phyloP scores from a whole-genome alignment of 92 coral and sea anemone species.

The Pocillopora grandis region DNA sequence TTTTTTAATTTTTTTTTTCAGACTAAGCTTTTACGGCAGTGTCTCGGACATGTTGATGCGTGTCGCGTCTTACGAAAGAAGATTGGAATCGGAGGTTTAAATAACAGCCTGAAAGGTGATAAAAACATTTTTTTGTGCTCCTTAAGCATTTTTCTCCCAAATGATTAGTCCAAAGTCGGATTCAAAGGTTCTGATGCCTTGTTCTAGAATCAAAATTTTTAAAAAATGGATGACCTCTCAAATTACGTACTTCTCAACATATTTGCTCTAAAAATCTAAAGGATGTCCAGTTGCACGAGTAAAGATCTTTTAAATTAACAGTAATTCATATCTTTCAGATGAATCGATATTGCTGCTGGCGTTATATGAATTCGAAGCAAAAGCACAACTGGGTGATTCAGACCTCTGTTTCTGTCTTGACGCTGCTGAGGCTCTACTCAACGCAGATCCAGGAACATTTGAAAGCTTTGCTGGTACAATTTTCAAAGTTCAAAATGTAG shows the following conservation, averaged over 20 bases:
- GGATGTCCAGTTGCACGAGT: too few relatives aligned
- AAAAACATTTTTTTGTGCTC: not conserved
- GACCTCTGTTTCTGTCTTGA: conserved; percentile 78
- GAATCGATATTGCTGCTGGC: conserved; percentile 73
- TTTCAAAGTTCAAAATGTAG: not conserved
- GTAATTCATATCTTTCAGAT: conserved; percentile 43
- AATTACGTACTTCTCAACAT: too few relatives aligned
- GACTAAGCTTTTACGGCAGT: conserved; percentile 69
- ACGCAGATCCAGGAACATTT: conserved; percentile 81
- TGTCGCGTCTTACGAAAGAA: conserved; percentile 64
- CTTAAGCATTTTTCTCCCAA: not conserved
- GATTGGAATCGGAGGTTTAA: conserved; percentile 35
- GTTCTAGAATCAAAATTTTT: too few relatives aligned
- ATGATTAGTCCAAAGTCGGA: too few relatives aligned
- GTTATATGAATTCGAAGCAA: conserved; percentile 95
- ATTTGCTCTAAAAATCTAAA: too few relatives aligned
- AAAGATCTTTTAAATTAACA: not conserved
- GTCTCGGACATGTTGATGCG: conserved; percentile 51
- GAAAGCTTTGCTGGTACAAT: conserved; percentile 91
- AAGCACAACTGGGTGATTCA: conserved; percentile 80
- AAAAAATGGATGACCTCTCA: too few relatives aligned
- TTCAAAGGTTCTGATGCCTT: too few relatives aligned
- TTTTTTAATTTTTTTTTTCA: conserved; percentile 15
- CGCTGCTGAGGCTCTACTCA: conserved; percentile 63
- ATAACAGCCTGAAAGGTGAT: conserved; percentile 46